A percentile compares a stretch with the other conserved stretches of the same genome.
Conservation (phyloP, 1,140 invertebrate genomes). For the Aporrectodea caliginosa region DNA sequence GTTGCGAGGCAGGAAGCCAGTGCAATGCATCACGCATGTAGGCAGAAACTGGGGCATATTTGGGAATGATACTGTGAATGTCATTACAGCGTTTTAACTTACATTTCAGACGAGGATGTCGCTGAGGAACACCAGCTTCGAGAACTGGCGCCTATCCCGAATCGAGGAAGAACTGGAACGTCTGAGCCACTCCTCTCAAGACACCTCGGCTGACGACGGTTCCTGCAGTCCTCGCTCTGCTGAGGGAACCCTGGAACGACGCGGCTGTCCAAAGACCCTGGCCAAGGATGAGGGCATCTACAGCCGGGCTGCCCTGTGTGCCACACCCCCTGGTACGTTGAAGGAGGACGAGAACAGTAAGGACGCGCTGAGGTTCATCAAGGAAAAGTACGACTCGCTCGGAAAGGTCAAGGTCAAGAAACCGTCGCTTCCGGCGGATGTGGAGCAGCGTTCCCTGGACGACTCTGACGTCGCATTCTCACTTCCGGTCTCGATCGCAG, state of each 20-base stretch:
- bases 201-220: background rate
- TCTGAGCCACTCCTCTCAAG: background rate
- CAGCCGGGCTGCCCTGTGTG: background rate
- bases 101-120: no score
- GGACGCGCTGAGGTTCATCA: slow-evolving; percentile 7
- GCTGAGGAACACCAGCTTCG: background rate
- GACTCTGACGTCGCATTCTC: background rate
- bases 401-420: slow-evolving; percentile 17
- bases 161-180: background rate
- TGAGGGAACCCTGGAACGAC: background rate
- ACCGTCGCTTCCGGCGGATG: background rate
- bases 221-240: background rate
- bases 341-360: background rate
- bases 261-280: background rate
- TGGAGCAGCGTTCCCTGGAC: background rate
- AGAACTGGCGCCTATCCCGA: background rate
- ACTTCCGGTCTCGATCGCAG: background rate
- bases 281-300: background rate
- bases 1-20: no score
- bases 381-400: slow-evolving; percentile 22
- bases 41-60: no score
- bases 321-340: background rate
- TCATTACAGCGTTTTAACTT: no score
- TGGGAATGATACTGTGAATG: no score
- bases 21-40: no score